Conservation (phyloP, 2,888 invertebrate genomes). For the Autographa pulchrina region DNA sequence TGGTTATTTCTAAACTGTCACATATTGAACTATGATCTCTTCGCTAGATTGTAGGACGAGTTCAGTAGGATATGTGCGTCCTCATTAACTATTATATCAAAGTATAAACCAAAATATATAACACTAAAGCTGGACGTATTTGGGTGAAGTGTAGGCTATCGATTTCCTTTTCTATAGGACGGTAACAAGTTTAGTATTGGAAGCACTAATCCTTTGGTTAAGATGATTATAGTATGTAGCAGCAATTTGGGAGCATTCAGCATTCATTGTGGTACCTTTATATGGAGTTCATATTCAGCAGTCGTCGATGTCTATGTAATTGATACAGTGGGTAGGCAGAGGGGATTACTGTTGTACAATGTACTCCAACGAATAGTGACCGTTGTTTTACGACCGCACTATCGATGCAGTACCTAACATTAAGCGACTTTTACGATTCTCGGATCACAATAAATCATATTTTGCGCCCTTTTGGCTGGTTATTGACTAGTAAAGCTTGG, state of each 20-base stretch:
- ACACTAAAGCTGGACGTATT: neutral
- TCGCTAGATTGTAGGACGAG: conserved; percentile 2
- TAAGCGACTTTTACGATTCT: neutral
- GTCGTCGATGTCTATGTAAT: neutral
- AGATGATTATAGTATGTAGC: neutral
- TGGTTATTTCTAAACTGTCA: conserved; percentile 5
- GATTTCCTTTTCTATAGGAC: neutral
- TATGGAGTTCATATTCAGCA: neutral
- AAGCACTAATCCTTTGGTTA: neutral
- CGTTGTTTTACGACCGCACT: neutral
- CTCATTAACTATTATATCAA: neutral
- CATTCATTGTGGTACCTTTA: conserved; percentile 2
- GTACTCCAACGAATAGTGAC: neutral
- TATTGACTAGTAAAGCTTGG: neutral
- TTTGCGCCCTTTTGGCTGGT: neutral
- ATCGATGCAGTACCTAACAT: neutral
- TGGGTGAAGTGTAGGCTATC: neutral
- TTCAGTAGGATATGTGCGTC: conserved; percentile 4
- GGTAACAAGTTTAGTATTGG: neutral
- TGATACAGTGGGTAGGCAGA: neutral
- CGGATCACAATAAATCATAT: neutral
- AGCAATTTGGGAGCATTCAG: neutral
- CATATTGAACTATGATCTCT: conserved; percentile 5
- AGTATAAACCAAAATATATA: neutral
- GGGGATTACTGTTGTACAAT: neutral